Percentiles rank a stretch among this genome's conserved stretches.
These are phyloP conservation scores for Trachymyrmex septentrionalis DNA, from an alignment of 1,140 invertebrate species.

Conservation along the genomic window DNA sequence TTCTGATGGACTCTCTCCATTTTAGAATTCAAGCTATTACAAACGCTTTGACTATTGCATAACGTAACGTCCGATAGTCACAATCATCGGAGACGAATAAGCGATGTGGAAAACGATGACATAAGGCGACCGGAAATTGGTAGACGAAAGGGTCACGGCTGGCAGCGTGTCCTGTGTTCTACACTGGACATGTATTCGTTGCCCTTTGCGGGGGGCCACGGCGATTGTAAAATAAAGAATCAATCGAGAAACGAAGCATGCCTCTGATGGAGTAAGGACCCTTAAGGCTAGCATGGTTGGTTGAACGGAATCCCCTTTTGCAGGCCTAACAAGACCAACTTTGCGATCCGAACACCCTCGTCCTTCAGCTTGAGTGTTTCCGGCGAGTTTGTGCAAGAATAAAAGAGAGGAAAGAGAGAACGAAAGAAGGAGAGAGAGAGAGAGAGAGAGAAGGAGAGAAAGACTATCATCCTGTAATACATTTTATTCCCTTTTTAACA, in stretches of 20 bases:
- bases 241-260: constrained; percentile 86
- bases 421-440: constrained; percentile 40
- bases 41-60: not conserved
- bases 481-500: constrained; percentile 46
- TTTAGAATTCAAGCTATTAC: not conserved
- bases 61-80: not conserved
- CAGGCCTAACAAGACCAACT: constrained; percentile 84
- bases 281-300: constrained; percentile 81
- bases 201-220: constrained; percentile 76
- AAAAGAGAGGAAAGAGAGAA: constrained; percentile 21
- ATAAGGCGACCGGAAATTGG: constrained; percentile 14
- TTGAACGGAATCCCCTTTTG: constrained; percentile 83
- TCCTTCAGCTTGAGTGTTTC: constrained; percentile 70
- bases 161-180: not conserved
- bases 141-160: constrained; percentile 19
- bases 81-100: constrained; percentile 25
- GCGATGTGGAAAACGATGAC: constrained; percentile 46
- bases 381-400: constrained; percentile 49
- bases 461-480: constrained; percentile 6
- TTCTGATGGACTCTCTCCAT: not conserved
- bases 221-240: constrained; percentile 86
- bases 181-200: constrained; percentile 36
- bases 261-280: constrained; percentile 75
- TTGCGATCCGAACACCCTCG: constrained; percentile 78
- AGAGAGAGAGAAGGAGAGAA: constrained; percentile 12